A percentile compares a stretch with the other conserved stretches of the same genome.
These are phyloP conservation scores for Melikaiella ostensackeni DNA, from an alignment of 2,888 invertebrate species.

Conservation along the genomic window DNA sequence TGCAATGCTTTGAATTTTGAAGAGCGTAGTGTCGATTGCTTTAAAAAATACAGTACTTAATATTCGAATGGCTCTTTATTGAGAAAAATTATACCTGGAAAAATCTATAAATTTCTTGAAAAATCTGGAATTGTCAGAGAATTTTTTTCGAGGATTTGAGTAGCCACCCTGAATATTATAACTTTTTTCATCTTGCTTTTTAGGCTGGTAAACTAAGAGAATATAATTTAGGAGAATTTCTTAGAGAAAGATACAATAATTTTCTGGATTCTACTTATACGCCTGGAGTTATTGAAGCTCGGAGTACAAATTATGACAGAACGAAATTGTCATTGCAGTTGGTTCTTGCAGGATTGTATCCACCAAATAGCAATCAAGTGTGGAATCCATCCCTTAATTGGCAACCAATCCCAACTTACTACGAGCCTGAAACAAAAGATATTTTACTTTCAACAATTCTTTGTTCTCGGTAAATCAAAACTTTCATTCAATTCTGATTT, in stretches of 20 bases:
- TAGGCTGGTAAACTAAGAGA: constrained; percentile 79
- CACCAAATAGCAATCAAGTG: constrained; percentile 79
- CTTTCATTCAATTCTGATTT: constrained; percentile 6
- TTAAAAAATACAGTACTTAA: too few relatives aligned
- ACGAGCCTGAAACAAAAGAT: constrained; percentile 42
- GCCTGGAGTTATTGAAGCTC: constrained; percentile 68
- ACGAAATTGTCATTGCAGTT: constrained; percentile 85
- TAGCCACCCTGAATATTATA: neutral
- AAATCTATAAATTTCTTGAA: too few relatives aligned
- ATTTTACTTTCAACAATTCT: constrained; percentile 43
- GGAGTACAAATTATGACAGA: constrained; percentile 84
- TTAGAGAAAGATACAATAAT: constrained; percentile 76
- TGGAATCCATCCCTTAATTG: constrained; percentile 81
- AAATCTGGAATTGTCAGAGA: too few relatives aligned
- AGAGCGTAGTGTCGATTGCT: too few relatives aligned
- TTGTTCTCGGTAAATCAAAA: neutral
- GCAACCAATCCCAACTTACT: constrained; percentile 80
- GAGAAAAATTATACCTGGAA: too few relatives aligned
- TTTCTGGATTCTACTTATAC: constrained; percentile 77
- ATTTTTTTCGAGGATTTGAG: too few relatives aligned
- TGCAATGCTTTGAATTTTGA: too few relatives aligned
- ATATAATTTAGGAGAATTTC: constrained; percentile 77
- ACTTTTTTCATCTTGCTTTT: neutral
- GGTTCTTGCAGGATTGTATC: constrained; percentile 83
- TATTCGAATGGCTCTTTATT: too few relatives aligned